Evolutionary conservation across 2,113 vertebrate species (phyloP), one percentile per base, ranked within the genome.

Genomic region (Eolophus roseicapilla): DNA sequence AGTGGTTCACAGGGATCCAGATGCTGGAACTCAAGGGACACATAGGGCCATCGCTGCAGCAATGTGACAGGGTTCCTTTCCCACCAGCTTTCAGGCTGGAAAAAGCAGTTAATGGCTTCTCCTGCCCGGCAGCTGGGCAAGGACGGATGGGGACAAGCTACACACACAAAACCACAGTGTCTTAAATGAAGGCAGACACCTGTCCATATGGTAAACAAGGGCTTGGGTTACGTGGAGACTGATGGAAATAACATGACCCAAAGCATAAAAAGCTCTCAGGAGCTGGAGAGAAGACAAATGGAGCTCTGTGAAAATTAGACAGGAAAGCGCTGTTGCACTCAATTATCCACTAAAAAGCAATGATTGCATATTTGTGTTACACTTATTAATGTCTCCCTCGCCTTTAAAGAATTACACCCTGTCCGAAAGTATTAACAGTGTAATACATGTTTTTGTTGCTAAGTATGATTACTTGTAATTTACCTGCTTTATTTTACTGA

Each of bases 81-180:
- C 69, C 39, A 39, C 14, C 43, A 76, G 39, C 6, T 70, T 71
- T 49, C 9, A 69, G 9, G 43, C 11, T 86, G 39, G 50, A 77
- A 76, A 92, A 62, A 44, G 5, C 9, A 29, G 9, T 76, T 55
- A 6, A 17, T 29, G 47, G 21, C 27, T 70, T 64, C 35, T 87
- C 55, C 49, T 49, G 31, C 37, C 15, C 1, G 0, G 6, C 15
- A 24, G 37, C 28, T 59, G 63, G 25, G 77, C 31, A 49, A 35
- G 46, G 27, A 62, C 8, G 35, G 77, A 11, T 11, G 10, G 14
- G 35, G 17, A 62, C 25, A 28, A 55, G 29, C 39, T 47, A 41
- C n/a, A 23, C 8, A 0, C 62, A 27, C 9, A 28, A 69, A 69
- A 4, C 5, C 53, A 33, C 2, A 0, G 3, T 23, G 12, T 27